Base-by-base conservation (phyloP, 1,140 invertebrate species). In the Macrobrachium nipponense region DNA sequence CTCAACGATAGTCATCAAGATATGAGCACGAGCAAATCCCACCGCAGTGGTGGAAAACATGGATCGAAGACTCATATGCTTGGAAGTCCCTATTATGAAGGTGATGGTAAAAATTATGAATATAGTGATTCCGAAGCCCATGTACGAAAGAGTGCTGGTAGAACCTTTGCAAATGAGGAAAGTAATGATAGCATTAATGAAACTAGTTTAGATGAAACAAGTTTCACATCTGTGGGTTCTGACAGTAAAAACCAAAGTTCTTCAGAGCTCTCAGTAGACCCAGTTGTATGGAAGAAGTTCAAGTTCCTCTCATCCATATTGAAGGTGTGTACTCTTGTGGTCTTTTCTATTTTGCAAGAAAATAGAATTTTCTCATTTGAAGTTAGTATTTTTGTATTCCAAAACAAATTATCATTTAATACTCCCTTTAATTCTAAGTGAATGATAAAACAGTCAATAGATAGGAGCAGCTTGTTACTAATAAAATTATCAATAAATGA, bases 281-380 rank as follows among this genome's bases (percentile, higher is more conserved):
- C 84, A 73, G 77, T 80, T 10, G 75, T 86, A 17, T 86, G 84
- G 84, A 86, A 73, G 62, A 86, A 86, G 62, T 86, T 86, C 59
- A 86, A 86, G 68, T 86, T 86, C 23, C 77, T 86, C 27, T 62
- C 84, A 20, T 86, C 84, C 61, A 86, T 86, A 44, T 62, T 86
- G 12, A 86, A 86, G 84, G 84, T 86, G 20, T 36, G 10, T 18
- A n/a, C 5, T n/a, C n/a, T 59, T 43, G n/a, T 23, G 60, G 17
- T 73, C 43, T n/a, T 73, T 78, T 59, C 14, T n/a, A 51, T 51
- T 51, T 51, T 51, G 51, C 8, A 12, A 51, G 27, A 36, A 36
- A 36, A 36, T 36, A 36, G 27, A 43, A 27, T 75, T 75, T 75
- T 18, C 23, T 75, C n/a, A 43, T 11, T 60, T 60, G 76, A 20